Base-by-base conservation (phyloP, 2,888 invertebrate genomes). In the Ferrisia virgata region DNA sequence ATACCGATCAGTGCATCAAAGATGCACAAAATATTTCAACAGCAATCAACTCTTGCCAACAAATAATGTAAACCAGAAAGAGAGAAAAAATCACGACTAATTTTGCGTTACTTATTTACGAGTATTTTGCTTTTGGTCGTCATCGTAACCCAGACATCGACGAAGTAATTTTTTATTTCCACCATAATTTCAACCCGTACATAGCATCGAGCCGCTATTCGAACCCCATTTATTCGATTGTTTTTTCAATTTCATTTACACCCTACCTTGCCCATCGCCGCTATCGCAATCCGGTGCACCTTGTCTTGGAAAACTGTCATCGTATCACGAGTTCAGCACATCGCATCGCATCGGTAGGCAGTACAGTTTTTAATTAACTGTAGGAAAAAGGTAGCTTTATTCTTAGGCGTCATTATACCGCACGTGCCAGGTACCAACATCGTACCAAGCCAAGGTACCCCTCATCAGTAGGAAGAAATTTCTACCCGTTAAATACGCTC, bases 371-470 rank as follows among this genome's bases (percentile, higher is more conserved):
- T 53, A 53, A 53, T 53, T 53, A 53, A 53, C 53, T 53, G 53
- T 53, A n/a, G n/a, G n/a, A 18, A 53, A 53, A 53, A 53, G 53
- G 53, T 53, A 53, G 53, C 22, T 22, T 53, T 18, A 53, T 53
- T 53, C 53, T 53, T 53, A 47, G 53, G 53, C 53, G 53, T 53
- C 53, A 53, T 53, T 53, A 64, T 28, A 64, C n/a, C n/a, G n/a
- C 64, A 64, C 64, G 64, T 64, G 64, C 64, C 64, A 64, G 64
- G 64, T 64, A 64, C 64, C 28, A 64, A 64, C 53, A 8, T 53
- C 53, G 53, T 53, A 53, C 53, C 53, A 22, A 18, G 18, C 53
- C 22, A 18, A 3, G 47, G 4, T n/a, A 4, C 53, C 22, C 53
- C 53, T n/a, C 53, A 18, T 53, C 47, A 1, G 1, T 53, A 0